Evolutionary conservation across 2,113 vertebrate species (phyloP), one percentile per base, ranked within the genome.

Genomic region (Callopanchax toddi): DNA sequence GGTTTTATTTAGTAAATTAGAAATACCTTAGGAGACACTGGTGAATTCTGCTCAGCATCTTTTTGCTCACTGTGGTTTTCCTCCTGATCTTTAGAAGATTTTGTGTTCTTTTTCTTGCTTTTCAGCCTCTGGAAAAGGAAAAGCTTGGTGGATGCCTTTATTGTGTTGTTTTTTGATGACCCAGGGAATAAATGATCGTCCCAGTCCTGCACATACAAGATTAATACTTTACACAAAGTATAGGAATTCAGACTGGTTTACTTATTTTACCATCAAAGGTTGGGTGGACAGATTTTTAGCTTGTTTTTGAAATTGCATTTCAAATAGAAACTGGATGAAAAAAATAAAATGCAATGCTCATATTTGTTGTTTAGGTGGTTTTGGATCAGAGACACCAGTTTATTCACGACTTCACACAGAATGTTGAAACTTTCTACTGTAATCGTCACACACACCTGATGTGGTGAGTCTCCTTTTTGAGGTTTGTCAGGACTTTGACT

Each of bases 81-180:
- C 22, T 93, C 93, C 40, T 94, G 85, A 39, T 89, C 90, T 84
- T 93, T 95, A 12, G 84, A 60, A 67, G 92, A 85, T 60, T 89
- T 84, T 44, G 62, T 82, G 3, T 72, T 87, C 91, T 95, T 98
- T 61, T 95, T 98, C 83, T 95, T 97, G 77, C 81, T 89, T 68
- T 48, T 91, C 55, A 98, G 85, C 73, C 95, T 93, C 26, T 91
- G 95, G 79, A 99, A 94, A 88, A 97, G 97, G 83, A 95, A 94
- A 22, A 96, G 92, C 78, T 96, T 99, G 34, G 95, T 92, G 58
- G 96, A 96, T 23, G 95, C 91, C 85, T 96, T 99, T 74, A 94
- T 89, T 50, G 94, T 66, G 67, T 93, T 87, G 32, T 91, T 90
- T 86, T 95, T 98, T 69, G 95, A 92, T 79, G 96, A 93, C 58